Evolutionary conservation across 2,888 invertebrate species (phyloP).

Genomic region (Troilus luridus): DNA sequence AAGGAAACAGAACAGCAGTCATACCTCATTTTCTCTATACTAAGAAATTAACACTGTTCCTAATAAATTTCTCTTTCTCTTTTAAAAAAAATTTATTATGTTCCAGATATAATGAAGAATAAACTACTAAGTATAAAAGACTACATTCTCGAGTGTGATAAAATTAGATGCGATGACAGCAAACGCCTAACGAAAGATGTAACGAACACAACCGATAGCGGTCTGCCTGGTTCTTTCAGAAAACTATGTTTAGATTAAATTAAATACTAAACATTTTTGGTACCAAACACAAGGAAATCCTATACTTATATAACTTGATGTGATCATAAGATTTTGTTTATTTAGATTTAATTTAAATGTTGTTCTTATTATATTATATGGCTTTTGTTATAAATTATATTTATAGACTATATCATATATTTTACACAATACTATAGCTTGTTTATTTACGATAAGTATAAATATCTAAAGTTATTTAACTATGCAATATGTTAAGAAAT

Average conservation of each 20-base stretch:
- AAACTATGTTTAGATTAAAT: constrained; percentile 66
- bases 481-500: neutral
- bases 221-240: constrained; percentile 65
- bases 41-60: neutral
- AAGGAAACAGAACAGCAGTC: too few relatives aligned
- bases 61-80: neutral
- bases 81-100: neutral
- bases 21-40: neutral
- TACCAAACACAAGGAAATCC: neutral
- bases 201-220: constrained; percentile 59
- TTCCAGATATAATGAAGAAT: constrained; percentile 65
- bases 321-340: neutral
- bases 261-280: neutral
- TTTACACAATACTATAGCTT: neutral
- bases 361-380: neutral
- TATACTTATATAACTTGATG: neutral
- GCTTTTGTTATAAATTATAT: constrained; percentile 3
- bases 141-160: constrained; percentile 64
- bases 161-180: constrained; percentile 63
- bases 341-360: constrained; percentile 31
- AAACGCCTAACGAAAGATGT: constrained; percentile 62
- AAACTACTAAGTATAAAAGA: constrained; percentile 64
- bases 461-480: neutral
- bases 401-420: constrained; percentile 2
- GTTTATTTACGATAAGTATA: neutral